Conservation (phyloP, 2,113 vertebrate species). For the Clarias magur region DNA sequence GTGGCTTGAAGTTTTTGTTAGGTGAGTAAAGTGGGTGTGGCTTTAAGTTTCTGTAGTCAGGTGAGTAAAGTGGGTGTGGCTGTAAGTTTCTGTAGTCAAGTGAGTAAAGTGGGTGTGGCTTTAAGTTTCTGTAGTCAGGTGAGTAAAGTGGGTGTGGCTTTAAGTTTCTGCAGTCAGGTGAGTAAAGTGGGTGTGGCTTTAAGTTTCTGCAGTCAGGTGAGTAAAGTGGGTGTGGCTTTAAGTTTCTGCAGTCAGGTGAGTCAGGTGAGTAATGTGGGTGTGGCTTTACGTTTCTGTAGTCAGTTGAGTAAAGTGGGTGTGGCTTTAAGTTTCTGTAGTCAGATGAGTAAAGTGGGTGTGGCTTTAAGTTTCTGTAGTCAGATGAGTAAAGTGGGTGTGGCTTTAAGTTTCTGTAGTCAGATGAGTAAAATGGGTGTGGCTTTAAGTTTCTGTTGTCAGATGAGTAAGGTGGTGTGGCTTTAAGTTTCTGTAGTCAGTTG, state of each 20-base stretch:
- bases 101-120: not conserved
- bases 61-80: not conserved
- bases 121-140: not conserved
- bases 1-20: not conserved
- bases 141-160: not conserved
- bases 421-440: not conserved
- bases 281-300: not conserved
- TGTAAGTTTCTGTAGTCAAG: not conserved
- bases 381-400: not conserved
- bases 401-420: not conserved
- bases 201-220: not conserved
- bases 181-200: not conserved
- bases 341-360: not conserved
- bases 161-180: not conserved
- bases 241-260: not conserved
- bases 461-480: not conserved
- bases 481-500: not conserved
- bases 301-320: not conserved
- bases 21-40: not conserved
- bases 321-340: too few relatives aligned
- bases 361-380: not conserved
- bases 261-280: not conserved
- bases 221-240: not conserved
- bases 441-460: not conserved
- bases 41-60: not conserved